Evolutionary conservation across 2,888 invertebrate species (phyloP), one percentile per base, ranked within the genome.

Genomic region (Petrolisthes manimaculis): DNA sequence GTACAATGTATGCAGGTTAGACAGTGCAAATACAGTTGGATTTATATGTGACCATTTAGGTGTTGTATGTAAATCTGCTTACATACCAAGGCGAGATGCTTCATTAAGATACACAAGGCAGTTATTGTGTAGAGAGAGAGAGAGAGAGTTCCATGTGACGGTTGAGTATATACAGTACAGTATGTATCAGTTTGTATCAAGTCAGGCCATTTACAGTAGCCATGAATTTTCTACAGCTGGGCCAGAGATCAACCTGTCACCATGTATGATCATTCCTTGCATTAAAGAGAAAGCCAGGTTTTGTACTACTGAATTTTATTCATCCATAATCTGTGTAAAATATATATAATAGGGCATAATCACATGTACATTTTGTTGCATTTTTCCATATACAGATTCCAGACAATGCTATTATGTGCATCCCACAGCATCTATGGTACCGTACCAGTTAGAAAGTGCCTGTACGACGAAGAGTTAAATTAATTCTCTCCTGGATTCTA

Each of bases 251-350:
- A 86, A 21, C 53, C 51, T 71, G 71, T 86, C 79, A 74, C 51
- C 61, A 74, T 86, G 79, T 79, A 86, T 54, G 86, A 86, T 86
- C 86, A 86, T 86, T 86, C 86, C 86, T 79, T 80, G 80, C 55
- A 86, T 71, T 86, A 86, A 69, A 83, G 83, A 69, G 75, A 82
- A 82, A 67, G 71, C 67, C 82, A 82, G 51, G 51, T 82, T 82
- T 82, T 75, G 75, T 37, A 75, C 37, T n/a, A 18, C 69, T 69
- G 18, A 69, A 69, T 18, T n/a, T 69, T 18, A 69, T 69, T n/a
- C 69, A 1, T 69, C n/a, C 69, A 18, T 69, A 14, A 1, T 69
- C 14, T 69, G 69, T 18, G 69, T n/a, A 14, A 18, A 14, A 18
- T 18, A 69, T 2, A 18, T 18, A 69, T 2, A n/a, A 69, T 69